Evolutionary conservation across 1,140 invertebrate species (phyloP).

Genomic region (Hycleus phaleratus): DNA sequence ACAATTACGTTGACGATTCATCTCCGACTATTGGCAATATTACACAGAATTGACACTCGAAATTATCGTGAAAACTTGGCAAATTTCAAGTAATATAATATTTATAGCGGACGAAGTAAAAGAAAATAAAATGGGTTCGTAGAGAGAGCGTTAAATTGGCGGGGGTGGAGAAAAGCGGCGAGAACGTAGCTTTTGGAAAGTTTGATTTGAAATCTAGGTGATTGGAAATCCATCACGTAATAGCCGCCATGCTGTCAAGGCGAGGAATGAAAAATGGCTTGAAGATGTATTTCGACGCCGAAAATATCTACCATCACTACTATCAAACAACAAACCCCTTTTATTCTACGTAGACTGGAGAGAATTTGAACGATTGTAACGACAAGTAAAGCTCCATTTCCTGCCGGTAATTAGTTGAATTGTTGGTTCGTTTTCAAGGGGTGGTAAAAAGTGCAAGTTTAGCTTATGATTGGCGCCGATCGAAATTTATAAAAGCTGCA

Average conservation of each 20-base stretch:
- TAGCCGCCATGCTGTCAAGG: conserved; percentile 20
- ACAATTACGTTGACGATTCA: too few species aligned
- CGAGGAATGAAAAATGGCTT: conserved; percentile 23
- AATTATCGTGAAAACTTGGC: too few species aligned
- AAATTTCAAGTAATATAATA: too few species aligned
- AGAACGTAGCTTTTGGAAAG: conserved; percentile 21
- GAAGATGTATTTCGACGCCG: conserved; percentile 9
- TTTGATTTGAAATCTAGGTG: conserved; percentile 29
- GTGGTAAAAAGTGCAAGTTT: too few species aligned
- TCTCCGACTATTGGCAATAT: too few species aligned
- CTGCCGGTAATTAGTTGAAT: conserved; percentile 2
- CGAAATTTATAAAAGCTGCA: too few species aligned
- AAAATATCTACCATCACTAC: neutral
- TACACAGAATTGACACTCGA: too few species aligned
- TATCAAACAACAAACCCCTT: neutral
- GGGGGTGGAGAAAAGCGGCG: neutral
- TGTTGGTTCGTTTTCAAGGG: neutral
- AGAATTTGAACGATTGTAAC: neutral
- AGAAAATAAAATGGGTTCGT: neutral
- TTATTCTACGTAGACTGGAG: neutral
- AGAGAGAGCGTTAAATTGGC: too few species aligned
- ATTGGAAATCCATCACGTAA: conserved; percentile 30
- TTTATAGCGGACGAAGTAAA: too few species aligned
- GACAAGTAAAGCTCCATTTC: conserved; percentile 8
- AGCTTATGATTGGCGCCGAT: too few species aligned